Evolutionary conservation across 2,797 vertebrate genomes (phyloP).

Genomic region (Limosa lapponica): DNA sequence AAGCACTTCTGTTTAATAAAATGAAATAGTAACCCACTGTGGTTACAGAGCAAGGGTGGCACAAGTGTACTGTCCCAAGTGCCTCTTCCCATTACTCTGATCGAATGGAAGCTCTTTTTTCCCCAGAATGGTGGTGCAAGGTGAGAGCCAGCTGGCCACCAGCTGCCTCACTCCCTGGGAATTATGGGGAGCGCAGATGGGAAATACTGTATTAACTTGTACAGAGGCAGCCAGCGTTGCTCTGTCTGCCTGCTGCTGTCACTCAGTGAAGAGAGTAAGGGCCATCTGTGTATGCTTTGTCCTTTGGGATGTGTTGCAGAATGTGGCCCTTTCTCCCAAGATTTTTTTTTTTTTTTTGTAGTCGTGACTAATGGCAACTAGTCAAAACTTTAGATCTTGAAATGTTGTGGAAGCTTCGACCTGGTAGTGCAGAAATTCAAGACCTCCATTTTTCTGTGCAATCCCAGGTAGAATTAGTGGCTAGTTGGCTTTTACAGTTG

Average conservation of each 20-base stretch:
- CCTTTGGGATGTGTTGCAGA: background rate
- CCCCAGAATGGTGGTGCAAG: accelerated
- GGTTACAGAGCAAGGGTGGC: background rate
- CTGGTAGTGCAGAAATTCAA: background rate
- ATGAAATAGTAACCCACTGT: background rate
- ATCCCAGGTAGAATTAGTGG: background rate
- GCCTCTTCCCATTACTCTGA: background rate
- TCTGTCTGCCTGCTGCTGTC: background rate
- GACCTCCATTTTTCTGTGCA: background rate
- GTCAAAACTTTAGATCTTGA: background rate
- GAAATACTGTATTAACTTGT: background rate
- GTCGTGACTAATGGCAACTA: background rate
- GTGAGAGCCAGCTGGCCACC: background rate
- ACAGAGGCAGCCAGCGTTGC: background rate
- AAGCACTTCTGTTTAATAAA: background rate
- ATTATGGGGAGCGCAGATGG: background rate
- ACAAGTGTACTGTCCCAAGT: background rate
- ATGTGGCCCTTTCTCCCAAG: background rate
- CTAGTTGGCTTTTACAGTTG: background rate
- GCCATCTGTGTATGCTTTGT: background rate
- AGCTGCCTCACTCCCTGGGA: background rate
- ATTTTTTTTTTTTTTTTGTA: background rate
- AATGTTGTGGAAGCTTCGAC: background rate
- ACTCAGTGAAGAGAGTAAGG: background rate
- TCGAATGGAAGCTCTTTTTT: background rate